Base-by-base conservation (phyloP, 2,888 invertebrate genomes). In the Xanthorhoe designata region DNA sequence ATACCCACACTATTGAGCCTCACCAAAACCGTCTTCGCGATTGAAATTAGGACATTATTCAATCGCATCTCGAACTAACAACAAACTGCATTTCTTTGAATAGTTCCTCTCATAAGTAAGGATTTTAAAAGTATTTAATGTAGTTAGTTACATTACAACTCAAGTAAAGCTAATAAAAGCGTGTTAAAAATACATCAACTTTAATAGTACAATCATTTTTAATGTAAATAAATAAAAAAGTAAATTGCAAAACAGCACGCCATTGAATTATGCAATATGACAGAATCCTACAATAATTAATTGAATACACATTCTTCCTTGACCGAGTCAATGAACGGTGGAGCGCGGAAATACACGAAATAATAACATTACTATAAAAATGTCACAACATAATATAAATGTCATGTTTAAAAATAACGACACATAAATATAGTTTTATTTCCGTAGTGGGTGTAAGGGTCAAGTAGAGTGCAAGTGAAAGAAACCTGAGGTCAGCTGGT, bases 271-370 rank as follows among this genome's bases (percentile, higher is more conserved):
- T 13, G 32, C 19, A 63, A 55, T 45, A 54, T 13, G 32, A 47
- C 55, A 58, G 18, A 62, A 51, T 62, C 24, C 19, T 42, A 19
- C 19, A 38, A 52, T 51, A 9, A 56, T 7, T 24, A 45, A 59
- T 59, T 58, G 42, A 32, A 53, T 49, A 42, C 18, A 42, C 5
- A 35, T 42, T 49, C 13, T 15, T 2, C 64, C 64, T 68, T 68
- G 68, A 53, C 68, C 57, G 58, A 61, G 64, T 64, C 64, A 68
- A 61, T 64, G 68, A 61, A 64, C 67, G 49, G 50, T 55, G 59
- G 35, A 54, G 55, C 47, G 52, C 56, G 67, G 63, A 57, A 67
- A 19, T 52, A 5, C 19, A 59, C 53, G 17, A 64, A 24, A 38
- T 29, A 24, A 47, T 32, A 29, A 38, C 24, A 38, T 51, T 29